Percentiles rank a stretch among this genome's conserved stretches.
These are phyloP conservation scores for Caranx ignobilis DNA, from an alignment of 2,113 vertebrate species.

Conservation along the genomic window DNA sequence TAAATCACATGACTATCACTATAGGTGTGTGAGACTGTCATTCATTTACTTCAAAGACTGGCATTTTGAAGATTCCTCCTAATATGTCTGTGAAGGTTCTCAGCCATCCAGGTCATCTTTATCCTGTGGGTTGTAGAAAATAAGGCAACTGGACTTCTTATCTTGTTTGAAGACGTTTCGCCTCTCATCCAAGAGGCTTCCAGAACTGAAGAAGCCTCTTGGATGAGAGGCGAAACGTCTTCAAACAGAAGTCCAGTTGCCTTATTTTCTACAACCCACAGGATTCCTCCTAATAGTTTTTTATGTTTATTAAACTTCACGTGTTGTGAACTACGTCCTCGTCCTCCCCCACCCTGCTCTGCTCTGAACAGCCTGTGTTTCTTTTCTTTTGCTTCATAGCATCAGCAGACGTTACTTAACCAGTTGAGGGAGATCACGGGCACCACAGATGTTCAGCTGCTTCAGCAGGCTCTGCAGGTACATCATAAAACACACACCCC, in stretches of 20 bases:
- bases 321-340: neutral
- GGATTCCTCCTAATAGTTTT: neutral
- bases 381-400: conserved; percentile 78
- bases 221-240: no score
- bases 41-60: neutral
- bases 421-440: conserved; percentile 97
- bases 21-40: neutral
- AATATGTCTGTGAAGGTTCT: no score
- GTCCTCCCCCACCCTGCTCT: neutral
- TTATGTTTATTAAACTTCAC: neutral
- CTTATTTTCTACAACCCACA: no score
- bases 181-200: no score
- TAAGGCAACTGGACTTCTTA: no score
- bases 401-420: conserved; percentile 98
- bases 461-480: conserved; percentile 98
- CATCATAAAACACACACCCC: neutral
- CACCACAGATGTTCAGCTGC: conserved; percentile 95
- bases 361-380: neutral
- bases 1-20: neutral
- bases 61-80: no score
- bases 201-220: no score
- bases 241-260: no score
- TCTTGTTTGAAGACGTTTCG: no score
- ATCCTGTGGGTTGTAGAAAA: no score
- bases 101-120: no score